Conservation (phyloP, 2,113 vertebrate species). For the Hyperopisus bebe region DNA sequence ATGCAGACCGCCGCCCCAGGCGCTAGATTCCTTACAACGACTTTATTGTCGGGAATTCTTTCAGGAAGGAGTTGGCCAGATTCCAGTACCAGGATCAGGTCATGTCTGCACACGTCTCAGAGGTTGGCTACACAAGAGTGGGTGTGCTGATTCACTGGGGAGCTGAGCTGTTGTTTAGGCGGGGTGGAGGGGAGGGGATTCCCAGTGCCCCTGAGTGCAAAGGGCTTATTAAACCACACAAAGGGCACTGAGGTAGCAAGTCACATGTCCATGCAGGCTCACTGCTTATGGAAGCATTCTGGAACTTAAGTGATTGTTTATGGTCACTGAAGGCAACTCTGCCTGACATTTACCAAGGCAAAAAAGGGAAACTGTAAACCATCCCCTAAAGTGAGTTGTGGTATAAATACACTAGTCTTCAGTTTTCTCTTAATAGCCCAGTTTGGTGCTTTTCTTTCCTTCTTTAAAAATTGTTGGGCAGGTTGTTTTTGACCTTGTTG, state of each 20-base stretch:
- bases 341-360: neutral
- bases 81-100: conserved; percentile 27
- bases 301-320: neutral
- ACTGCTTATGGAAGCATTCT: neutral
- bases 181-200: conserved; percentile 26
- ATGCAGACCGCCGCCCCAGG: neutral
- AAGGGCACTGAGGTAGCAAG: neutral
- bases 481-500: neutral
- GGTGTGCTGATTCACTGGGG: conserved; percentile 45
- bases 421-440: neutral
- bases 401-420: neutral
- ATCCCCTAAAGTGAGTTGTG: neutral
- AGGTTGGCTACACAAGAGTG: conserved; percentile 25
- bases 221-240: neutral
- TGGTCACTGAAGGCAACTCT: neutral
- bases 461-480: neutral
- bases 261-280: neutral
- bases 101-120: conserved; percentile 46
- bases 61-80: conserved; percentile 15
- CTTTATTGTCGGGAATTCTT: conserved; percentile 26
- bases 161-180: conserved; percentile 49
- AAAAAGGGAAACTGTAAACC: neutral
- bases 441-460: neutral
- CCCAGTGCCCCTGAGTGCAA: neutral
- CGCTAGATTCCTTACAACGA: conserved; percentile 10